These are phyloP conservation scores for Pentamera pediparva DNA, from an alignment of 53 echinoderm and acorn worm species.

Conservation along the genomic window DNA sequence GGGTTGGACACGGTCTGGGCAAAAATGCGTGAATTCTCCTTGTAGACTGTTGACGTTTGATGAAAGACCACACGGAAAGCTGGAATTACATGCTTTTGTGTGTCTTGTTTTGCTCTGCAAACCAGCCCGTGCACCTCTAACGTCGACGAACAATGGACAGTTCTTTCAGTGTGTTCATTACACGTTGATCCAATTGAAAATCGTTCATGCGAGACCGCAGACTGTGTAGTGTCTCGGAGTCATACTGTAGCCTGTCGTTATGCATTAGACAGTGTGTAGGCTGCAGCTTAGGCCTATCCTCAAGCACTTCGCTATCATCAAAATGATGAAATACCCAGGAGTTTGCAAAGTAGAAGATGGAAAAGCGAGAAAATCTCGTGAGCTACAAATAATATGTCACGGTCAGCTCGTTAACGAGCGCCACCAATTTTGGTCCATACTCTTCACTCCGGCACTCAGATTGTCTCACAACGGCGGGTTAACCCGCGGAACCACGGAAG, in stretches of 20 bases:
- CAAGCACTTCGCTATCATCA: too few relatives aligned
- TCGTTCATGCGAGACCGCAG: neutral
- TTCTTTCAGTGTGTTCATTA: conserved; percentile 5
- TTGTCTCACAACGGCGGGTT: too few relatives aligned
- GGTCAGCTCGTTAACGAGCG: too few relatives aligned
- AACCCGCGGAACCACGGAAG: too few relatives aligned
- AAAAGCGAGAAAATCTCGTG: too few relatives aligned
- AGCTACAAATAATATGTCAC: too few relatives aligned
- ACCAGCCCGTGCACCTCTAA: neutral
- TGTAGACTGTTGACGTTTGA: conserved; percentile 5
- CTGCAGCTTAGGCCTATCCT: too few relatives aligned
- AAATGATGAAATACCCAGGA: too few relatives aligned
- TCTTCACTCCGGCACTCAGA: too few relatives aligned
- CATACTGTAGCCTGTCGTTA: neutral
- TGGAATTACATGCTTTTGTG: neutral
- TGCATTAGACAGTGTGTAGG: too few relatives aligned
- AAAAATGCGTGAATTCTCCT: neutral
- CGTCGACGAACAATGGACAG: neutral
- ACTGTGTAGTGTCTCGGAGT: neutral
- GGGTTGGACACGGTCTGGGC: neutral
- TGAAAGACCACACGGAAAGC: neutral
- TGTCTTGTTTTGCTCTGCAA: neutral
- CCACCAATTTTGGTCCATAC: too few relatives aligned
- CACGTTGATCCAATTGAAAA: neutral
- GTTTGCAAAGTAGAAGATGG: too few relatives aligned